Evolutionary conservation across 2,113 vertebrate species (phyloP), one percentile per base, ranked within the genome.

Genomic region (Phylloscopus trochiloides): DNA sequence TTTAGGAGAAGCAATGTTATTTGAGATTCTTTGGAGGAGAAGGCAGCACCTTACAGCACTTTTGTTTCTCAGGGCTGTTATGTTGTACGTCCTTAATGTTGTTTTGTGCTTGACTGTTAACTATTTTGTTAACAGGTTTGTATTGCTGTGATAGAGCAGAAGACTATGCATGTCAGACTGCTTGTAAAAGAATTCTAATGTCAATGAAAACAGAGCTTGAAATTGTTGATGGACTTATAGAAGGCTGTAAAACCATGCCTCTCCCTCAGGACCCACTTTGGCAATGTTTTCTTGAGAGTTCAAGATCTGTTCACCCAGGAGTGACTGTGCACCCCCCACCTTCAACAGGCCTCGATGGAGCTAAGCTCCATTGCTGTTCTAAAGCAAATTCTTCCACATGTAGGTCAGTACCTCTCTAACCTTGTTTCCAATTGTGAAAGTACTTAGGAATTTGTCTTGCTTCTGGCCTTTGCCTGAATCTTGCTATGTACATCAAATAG

Each of bases 261-360:
- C 98, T 99, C 62, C 99, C 99, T 50, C 99, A 99, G 97, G 99
- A 99, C 82, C 99, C 99, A 8, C 99, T 99, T 82, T 99, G 99
- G 99, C 99, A 99, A 86, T 99, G 99, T 93, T 99, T 99, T 74
- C 98, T 99, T 34, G 98, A 99, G 91, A 99, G 98, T 26, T 98
- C 99, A 7, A 98, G 98, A 38, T 99, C 99, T 31, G 98, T 98
- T 65, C 98, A 99, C 74, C 98, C 98, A 17, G 98, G 98, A 28
- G 97, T 99, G 74, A 99, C 98, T n/a, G 94, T 98, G 32, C 99
- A 99, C 76, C 98, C 98, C 38, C 98, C 99, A 25, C 98, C 99
- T 77, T 98, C 99, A 1, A 98, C 98, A 42, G 99, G 99, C 96
- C 98, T 99, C 3, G 99, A 99, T 98, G 98, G 98, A 29, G 99